Conservation (phyloP, 2,888 invertebrate genomes). For the Synergus laeviventris region DNA sequence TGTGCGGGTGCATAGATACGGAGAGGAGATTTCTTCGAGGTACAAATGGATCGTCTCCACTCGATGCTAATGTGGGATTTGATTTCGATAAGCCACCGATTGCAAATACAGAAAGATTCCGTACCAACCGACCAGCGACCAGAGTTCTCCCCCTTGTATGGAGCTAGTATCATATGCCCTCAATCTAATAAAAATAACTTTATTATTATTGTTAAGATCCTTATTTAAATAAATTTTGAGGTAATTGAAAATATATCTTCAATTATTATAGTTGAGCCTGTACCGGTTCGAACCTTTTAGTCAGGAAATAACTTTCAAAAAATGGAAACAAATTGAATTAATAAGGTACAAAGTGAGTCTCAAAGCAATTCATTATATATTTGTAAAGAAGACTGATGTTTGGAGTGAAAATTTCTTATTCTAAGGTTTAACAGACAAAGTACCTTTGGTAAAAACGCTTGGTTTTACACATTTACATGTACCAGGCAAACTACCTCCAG, state of each 20-base stretch:
- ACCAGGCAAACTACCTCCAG: conserved; percentile 41
- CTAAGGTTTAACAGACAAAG: not conserved
- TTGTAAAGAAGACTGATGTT: not conserved
- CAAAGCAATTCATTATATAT: not conserved
- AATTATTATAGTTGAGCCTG: not conserved
- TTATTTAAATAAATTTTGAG: not conserved
- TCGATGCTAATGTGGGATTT: conserved; percentile 38
- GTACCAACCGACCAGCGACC: not conserved
- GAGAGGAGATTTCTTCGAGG: conserved; percentile 59
- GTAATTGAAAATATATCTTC: too few relatives aligned
- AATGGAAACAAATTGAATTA: conserved; percentile 3
- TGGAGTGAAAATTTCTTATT: conserved; percentile 4
- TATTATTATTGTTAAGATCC: not conserved
- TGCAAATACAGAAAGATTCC: conserved; percentile 9
- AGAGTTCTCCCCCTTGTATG: not conserved
- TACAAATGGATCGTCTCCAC: conserved; percentile 58
- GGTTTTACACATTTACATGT: not conserved
- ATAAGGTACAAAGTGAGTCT: not conserved
- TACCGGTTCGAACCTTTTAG: not conserved
- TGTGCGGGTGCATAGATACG: conserved; percentile 51
- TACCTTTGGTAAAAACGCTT: not conserved
- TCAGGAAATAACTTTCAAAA: not conserved
- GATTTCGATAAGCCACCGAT: conserved; percentile 21
- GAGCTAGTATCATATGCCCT: not conserved
- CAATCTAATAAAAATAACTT: not conserved